Base-by-base conservation (phyloP, 2,888 invertebrate genomes). In the Lathronympha strigana region DNA sequence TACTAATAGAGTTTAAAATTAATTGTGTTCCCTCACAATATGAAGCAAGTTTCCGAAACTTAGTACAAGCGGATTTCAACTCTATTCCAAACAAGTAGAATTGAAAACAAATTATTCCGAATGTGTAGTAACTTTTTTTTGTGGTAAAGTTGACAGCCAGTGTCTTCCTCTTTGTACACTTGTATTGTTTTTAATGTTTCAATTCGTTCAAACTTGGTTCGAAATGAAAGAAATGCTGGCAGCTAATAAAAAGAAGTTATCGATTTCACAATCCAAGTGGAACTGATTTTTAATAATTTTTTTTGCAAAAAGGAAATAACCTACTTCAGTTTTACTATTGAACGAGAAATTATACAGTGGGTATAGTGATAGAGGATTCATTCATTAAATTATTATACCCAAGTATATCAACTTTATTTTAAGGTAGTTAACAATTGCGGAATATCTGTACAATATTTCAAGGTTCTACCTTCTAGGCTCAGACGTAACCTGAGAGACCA, bases 151-250 rank as follows among this genome's bases (percentile, higher is more conserved):
- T 57, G 57, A 45, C 57, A 57, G 43, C 13, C 19, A 1, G 4
- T 21, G 4, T 21, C 43, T 57, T 57, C 57, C 57, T 45, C 9
- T 45, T 45, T 57, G 9, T 2, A 23, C 0, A 25, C 1, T 43
- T 17, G 11, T 40, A 15, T 38, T 40, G 17, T 55, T 43, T 43
- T 43, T 31, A 55, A 47, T 21, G 33, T 55, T 23, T 51, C 11
- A 9, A 15, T 43, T 13, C 15, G 9, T 15, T 54, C 28, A 6
- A 28, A 28, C 6, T 28, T 28, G 4, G 28, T 28, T 28, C 3
- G 28, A 4, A 33, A 9, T 28, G 33, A 11, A 33, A 13, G 33
- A 33, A 33, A 33, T 3, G 33, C 13, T 13, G 33, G 13, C 11
- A 11, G 33, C 3, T 9, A 33, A 33, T 11, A 11, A 13, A 33